A percentile compares a stretch with the other conserved stretches of the same genome.
Evolutionary conservation across 2,113 vertebrate species (phyloP).

Genomic region (Notechis scutatus): DNA sequence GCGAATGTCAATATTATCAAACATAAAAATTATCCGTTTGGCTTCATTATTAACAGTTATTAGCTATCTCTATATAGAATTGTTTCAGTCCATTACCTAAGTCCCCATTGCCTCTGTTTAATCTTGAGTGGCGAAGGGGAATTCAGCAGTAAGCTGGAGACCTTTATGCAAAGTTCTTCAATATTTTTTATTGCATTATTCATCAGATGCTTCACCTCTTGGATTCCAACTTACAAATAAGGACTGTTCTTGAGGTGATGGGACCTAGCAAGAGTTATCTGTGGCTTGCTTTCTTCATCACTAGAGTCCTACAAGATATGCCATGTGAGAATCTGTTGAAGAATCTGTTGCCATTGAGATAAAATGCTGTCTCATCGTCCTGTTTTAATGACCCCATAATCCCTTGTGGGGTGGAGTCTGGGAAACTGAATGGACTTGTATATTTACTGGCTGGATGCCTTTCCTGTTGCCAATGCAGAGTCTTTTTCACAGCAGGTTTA

Average conservation of each 20-base stretch:
- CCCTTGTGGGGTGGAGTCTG: too few relatives aligned
- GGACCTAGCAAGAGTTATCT: neutral
- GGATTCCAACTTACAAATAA: neutral
- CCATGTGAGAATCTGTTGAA: neutral
- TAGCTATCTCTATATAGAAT: slow-evolving; percentile 21
- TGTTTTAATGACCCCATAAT: too few relatives aligned
- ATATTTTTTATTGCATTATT: neutral
- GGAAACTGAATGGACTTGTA: too few relatives aligned
- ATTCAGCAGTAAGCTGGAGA: neutral
- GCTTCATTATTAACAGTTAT: slow-evolving; percentile 42
- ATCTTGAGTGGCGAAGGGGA: neutral
- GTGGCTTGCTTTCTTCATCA: neutral
- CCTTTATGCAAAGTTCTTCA: neutral
- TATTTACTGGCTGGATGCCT: too few relatives aligned
- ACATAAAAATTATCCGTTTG: neutral
- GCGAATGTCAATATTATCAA: slow-evolving; percentile 29
- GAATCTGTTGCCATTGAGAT: neutral
- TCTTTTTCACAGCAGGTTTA: too few relatives aligned
- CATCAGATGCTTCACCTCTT: neutral
- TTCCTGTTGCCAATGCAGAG: too few relatives aligned
- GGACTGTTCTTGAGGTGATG: neutral
- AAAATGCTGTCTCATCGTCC: too few relatives aligned
- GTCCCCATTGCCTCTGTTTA: neutral
- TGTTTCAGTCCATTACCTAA: slow-evolving; percentile 16
- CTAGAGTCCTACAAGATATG: neutral